These are phyloP conservation scores for Acropternis orthonyx DNA, from an alignment of 2,797 vertebrate genomes.

Conservation along the genomic window DNA sequence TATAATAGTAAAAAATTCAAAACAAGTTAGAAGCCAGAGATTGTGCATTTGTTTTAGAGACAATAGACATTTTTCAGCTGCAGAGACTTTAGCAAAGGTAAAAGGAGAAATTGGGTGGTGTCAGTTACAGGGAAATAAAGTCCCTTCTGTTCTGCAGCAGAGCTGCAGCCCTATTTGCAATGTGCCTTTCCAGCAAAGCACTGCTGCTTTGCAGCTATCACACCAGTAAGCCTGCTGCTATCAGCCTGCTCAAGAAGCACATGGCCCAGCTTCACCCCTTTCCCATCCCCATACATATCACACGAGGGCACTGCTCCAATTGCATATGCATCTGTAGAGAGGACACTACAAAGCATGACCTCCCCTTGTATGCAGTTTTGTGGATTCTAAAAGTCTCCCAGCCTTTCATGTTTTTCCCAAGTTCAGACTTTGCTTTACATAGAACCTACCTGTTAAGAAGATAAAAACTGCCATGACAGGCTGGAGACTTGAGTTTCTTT, in stretches of 20 bases:
- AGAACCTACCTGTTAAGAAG: conserved; percentile 79
- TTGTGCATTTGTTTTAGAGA: conserved; percentile 22
- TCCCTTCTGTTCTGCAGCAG: neutral
- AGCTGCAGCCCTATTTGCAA: neutral
- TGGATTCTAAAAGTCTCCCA: neutral
- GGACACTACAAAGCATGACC: neutral
- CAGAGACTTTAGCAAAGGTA: neutral
- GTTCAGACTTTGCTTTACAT: conserved; percentile 80
- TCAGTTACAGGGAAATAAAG: neutral
- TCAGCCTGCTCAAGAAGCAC: neutral
- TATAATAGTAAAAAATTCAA: conserved; percentile 51
- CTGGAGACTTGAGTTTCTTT: conserved; percentile 46
- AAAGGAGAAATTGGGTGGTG: neutral
- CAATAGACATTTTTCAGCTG: conserved; percentile 30
- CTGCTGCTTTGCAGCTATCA: neutral
- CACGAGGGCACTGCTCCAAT: neutral
- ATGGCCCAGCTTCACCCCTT: neutral
- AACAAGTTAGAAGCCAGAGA: conserved; percentile 61
- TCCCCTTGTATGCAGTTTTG: neutral
- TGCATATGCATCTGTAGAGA: neutral
- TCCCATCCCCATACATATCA: neutral
- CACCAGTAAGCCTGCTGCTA: neutral
- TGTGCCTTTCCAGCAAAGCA: neutral
- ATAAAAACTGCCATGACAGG: conserved; percentile 77
- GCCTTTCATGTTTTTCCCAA: neutral